Conservation (phyloP, 1,140 invertebrate species). For the Contarinia nasturtii region DNA sequence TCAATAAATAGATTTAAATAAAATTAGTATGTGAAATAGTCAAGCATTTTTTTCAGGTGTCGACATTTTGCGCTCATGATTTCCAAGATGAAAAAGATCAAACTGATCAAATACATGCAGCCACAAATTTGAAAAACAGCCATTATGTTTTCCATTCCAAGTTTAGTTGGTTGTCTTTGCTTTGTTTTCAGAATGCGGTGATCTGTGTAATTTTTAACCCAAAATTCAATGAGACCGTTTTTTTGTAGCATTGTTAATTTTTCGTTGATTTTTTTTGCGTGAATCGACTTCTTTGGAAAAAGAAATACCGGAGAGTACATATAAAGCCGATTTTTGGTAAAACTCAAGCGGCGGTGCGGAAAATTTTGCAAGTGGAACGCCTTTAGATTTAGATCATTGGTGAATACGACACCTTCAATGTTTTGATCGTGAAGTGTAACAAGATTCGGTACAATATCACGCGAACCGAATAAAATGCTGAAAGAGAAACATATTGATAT, state of each 20-base stretch:
- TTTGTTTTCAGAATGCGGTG: background rate
- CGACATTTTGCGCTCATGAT: background rate
- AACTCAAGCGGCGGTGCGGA: background rate
- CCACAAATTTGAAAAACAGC: background rate
- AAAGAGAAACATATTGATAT: no score
- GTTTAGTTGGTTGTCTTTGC: background rate
- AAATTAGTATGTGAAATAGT: background rate
- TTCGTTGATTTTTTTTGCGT: background rate
- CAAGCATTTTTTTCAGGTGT: background rate
- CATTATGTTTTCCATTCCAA: background rate
- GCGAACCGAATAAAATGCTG: no score
- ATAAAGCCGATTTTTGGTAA: background rate
- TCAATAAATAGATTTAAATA: no score
- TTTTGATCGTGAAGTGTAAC: background rate
- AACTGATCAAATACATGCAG: background rate
- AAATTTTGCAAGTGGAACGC: background rate
- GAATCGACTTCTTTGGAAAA: background rate
- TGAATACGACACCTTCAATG: background rate
- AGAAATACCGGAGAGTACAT: background rate
- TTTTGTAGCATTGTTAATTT: background rate
- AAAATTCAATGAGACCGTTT: background rate
- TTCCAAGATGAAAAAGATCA: background rate
- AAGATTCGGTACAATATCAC: background rate
- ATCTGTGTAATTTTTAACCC: background rate
- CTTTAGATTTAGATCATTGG: background rate